Evolutionary conservation across 1,140 invertebrate genomes (phyloP).

Genomic region (Macrocentrus cingulum): DNA sequence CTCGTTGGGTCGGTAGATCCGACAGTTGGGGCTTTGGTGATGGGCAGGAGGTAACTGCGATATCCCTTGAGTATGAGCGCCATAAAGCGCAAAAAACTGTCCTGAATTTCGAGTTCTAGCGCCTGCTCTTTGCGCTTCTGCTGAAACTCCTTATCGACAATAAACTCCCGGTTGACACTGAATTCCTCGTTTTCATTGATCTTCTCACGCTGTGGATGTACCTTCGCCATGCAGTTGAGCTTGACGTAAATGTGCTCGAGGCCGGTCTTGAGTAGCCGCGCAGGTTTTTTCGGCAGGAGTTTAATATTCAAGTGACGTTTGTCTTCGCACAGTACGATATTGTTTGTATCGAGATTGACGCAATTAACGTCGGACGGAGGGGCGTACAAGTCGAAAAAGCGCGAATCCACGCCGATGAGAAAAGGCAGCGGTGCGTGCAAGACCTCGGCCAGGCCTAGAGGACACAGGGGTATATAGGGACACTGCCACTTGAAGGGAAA

Average conservation of each 20-base stretch:
- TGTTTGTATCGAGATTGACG: constrained; percentile 97
- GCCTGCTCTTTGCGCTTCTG: constrained; percentile 73
- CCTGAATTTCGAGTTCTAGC: constrained; percentile 92
- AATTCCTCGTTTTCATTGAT: too few species aligned
- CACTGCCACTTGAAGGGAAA: constrained; percentile 99
- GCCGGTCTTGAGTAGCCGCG: constrained; percentile 73
- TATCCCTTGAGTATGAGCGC: constrained; percentile 92
- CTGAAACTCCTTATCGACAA: constrained; percentile 73
- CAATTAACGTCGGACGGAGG: constrained; percentile 95
- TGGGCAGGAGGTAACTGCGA: constrained; percentile 85
- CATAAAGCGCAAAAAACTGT: constrained; percentile 96
- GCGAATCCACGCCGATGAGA: constrained; percentile 92
- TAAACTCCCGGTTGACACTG: too few species aligned
- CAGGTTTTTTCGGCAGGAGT: constrained; percentile 86
- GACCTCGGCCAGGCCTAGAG: constrained; percentile 77
- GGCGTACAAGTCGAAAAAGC: constrained; percentile 98
- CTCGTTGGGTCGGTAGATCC: constrained; percentile 93
- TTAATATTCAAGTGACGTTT: constrained; percentile 82
- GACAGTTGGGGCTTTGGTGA: constrained; percentile 90
- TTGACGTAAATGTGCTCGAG: constrained; percentile 71
- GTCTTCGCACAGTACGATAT: constrained; percentile 86
- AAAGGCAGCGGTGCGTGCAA: constrained; percentile 96
- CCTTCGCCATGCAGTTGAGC: constrained; percentile 50
- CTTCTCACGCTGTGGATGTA: constrained; percentile 27
- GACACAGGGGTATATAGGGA: constrained; percentile 98